Evolutionary conservation across 2,888 invertebrate species (phyloP), one percentile per base, ranked within the genome.

Genomic region (Platycheirus rosarum): DNA sequence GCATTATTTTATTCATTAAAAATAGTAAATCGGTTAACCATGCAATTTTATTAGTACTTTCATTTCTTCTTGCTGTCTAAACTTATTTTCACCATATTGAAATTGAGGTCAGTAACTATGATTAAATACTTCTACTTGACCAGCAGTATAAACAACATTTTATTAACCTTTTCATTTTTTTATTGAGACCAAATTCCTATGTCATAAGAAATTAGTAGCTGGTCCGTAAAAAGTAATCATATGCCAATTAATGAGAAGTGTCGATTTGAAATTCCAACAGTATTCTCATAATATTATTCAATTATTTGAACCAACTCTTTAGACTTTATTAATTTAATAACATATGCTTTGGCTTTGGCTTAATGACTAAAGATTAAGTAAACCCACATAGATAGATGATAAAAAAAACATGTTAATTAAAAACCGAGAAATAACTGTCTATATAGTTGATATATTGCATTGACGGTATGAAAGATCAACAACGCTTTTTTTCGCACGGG

Each of bases 181-280:
- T 49, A n/a, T 11, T 14, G 14, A 49, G 20, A 26, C 8, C 1
- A 29, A 49, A 14, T 49, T 32, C 11, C 11, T 16, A n/a, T 11
- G 0, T n/a, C 14, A 14, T 0, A 32, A 32, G 32, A 32, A 16
- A 23, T 23, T 23, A 23, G 23, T 2, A 23, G 23, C 51, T 51
- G 18, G 29, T 51, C 32, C 3, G 6, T 1, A 6, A 51, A 51
- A 16, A 14, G 16, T 51, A 14, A 51, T 51, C 32, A 35, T 18
- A 18, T 32, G 2, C 16, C 11, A 51, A 32, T 51, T 51, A 51
- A 51, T 32, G 29, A 14, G 20, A 35, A 20, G 37, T 55, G 35
- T 55, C 20, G 37, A 55, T 37, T 37, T 20, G 20, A 55, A 13
- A 55, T 55, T 55, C 37, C 35, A 55, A 37, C 20, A 37, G 37